phyloP scores from a whole-genome alignment of 2,888 invertebrate genomes.

The Melieria crassipennis region DNA sequence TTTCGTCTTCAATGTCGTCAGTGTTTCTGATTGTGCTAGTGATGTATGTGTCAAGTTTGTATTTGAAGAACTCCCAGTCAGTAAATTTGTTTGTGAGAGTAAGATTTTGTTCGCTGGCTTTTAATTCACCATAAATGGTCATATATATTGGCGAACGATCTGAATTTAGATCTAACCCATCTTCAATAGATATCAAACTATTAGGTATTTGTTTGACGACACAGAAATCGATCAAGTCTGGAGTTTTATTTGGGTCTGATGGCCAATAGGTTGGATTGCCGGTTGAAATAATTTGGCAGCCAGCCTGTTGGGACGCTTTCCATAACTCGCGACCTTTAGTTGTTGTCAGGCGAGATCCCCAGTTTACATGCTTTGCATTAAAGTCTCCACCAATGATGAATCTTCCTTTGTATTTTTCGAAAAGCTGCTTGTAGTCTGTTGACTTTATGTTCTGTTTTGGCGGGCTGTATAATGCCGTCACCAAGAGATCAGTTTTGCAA shows the following conservation, averaged over 20 bases:
- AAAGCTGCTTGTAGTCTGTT: too few species aligned
- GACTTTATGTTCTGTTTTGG: too few species aligned
- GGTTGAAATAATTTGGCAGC: constrained; percentile 6
- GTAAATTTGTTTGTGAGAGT: constrained; percentile 2
- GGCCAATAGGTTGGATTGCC: constrained; percentile 19
- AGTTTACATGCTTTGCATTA: too few species aligned
- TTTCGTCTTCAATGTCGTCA: constrained; percentile 3
- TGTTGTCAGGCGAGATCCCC: constrained; percentile 17
- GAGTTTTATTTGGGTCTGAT: constrained; percentile 6
- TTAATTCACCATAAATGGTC: neutral
- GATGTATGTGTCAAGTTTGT: neutral
- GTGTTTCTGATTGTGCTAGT: too few species aligned
- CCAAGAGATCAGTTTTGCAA: too few species aligned
- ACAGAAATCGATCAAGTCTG: neutral
- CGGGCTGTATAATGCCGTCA: too few species aligned
- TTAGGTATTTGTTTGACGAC: neutral
- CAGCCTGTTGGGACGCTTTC: neutral
- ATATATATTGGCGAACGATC: neutral
- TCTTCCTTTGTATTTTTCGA: too few species aligned
- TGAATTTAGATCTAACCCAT: neutral
- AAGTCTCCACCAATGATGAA: too few species aligned
- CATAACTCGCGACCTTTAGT: constrained; percentile 13
- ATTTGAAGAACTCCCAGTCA: neutral
- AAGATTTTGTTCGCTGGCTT: neutral
- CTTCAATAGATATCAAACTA: neutral